phyloP scores from a whole-genome alignment of 2,113 vertebrate species.

The Sebastes fasciatus region DNA sequence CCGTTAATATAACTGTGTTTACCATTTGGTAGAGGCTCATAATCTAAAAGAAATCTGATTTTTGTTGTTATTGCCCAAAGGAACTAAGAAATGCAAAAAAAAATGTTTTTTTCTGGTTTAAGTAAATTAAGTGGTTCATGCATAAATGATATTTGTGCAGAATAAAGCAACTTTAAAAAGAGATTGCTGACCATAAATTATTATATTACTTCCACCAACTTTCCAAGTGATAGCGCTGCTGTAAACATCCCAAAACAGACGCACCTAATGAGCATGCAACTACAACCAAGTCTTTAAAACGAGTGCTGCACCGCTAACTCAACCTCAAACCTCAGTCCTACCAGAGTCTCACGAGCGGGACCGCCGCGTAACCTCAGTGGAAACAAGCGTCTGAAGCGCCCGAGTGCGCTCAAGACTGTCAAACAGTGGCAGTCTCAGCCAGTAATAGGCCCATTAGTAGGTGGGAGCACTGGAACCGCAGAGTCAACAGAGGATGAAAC shows the following conservation, averaged over 20 bases:
- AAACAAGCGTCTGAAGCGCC: constrained; percentile 35
- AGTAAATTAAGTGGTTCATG: not conserved
- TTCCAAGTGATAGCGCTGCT: not conserved
- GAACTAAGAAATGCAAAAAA: not conserved
- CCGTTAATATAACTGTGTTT: too few species aligned
- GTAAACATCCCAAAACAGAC: not conserved
- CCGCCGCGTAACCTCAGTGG: constrained; percentile 23
- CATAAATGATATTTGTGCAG: not conserved
- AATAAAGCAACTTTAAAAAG: constrained; percentile 3
- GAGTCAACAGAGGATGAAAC: constrained; percentile 65
- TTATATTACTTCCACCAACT: constrained; percentile 10
- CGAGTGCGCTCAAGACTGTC: constrained; percentile 61
- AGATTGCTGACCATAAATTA: constrained; percentile 20
- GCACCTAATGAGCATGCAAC: not conserved
- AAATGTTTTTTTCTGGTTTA: not conserved
- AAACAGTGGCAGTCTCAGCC: constrained; percentile 58
- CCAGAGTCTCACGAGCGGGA: constrained; percentile 22
- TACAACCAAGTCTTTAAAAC: constrained; percentile 12
- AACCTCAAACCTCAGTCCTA: constrained; percentile 27
- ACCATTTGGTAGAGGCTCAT: not conserved
- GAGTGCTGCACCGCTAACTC: not conserved
- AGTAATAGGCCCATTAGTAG: constrained; percentile 78
- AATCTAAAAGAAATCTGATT: not conserved
- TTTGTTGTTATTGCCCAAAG: not conserved
- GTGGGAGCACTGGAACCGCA: constrained; percentile 34